Percentiles rank a stretch among this genome's conserved stretches.
Conservation (phyloP, 1,140 invertebrate genomes). For the Cepaea nemoralis region DNA sequence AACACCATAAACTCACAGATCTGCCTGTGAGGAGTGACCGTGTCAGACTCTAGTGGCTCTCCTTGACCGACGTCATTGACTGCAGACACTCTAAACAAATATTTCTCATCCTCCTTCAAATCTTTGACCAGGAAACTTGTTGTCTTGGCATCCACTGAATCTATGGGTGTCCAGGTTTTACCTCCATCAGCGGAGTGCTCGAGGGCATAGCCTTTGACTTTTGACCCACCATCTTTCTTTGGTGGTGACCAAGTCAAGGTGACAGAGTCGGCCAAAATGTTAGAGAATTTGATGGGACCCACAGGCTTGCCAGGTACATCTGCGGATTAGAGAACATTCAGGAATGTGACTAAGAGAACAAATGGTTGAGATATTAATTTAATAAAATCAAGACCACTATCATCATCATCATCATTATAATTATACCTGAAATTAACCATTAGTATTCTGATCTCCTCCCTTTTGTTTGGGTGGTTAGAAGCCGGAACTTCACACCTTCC, state of each 20-base stretch:
- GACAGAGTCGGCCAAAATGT: constrained; percentile 92
- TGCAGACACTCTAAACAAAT: constrained; percentile 94
- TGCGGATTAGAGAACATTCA: too few species aligned
- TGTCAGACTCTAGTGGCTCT: constrained; percentile 75
- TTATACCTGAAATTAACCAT: too few species aligned
- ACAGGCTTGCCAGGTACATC: constrained; percentile 90
- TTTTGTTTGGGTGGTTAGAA: too few species aligned
- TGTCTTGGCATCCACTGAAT: constrained; percentile 46
- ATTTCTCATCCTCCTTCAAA: constrained; percentile 90
- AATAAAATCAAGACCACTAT: too few species aligned
- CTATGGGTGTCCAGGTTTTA: constrained; percentile 49
- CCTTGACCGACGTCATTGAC: constrained; percentile 56
- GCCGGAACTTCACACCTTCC: too few species aligned
- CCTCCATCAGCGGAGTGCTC: constrained; percentile 64
- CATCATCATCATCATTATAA: too few species aligned
- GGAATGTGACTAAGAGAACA: too few species aligned
- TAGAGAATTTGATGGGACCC: constrained; percentile 91
- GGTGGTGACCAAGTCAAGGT: constrained; percentile 93
- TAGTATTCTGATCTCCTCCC: too few species aligned
- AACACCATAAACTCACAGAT: constrained; percentile 58
- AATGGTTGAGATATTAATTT: too few species aligned
- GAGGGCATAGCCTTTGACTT: constrained; percentile 76
- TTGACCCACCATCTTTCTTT: constrained; percentile 90
- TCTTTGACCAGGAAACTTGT: constrained; percentile 85
- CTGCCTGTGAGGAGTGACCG: constrained; percentile 53